Base-by-base conservation (phyloP, 1,140 invertebrate species). In the Oscheius sp. region DNA sequence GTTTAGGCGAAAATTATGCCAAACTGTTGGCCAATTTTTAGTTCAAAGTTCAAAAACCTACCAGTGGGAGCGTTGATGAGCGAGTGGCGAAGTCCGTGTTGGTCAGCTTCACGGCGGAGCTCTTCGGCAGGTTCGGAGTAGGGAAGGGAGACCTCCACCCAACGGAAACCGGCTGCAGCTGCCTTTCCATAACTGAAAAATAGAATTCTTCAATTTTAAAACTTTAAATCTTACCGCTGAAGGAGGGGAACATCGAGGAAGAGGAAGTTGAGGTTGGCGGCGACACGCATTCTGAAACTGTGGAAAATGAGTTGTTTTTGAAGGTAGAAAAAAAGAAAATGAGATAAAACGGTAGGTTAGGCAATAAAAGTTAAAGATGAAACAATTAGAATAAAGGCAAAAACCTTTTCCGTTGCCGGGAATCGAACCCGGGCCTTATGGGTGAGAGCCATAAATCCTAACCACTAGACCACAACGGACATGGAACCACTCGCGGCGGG, bases 381-480 rank as follows among this genome's bases (percentile, higher is more conserved):
- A n/a, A n/a, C n/a, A n/a, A n/a, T n/a, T n/a, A n/a, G n/a, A n/a
- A n/a, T n/a, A n/a, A n/a, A n/a, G n/a, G n/a, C n/a, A n/a, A n/a
- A n/a, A n/a, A n/a, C n/a, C n/a, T n/a, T n/a, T n/a, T n/a, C n/a
- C n/a, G 88, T 88, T 90, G 89, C 90, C 89, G 90, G 90, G 90
- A 91, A 90, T 90, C 89, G 90, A 90, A 90, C 89, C 89, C 89
- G 89, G 89, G 89, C 89, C 89, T 90, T 88, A 89, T 89, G 89
- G 89, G 90, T 90, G 90, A 90, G 88, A 90, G 89, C 90, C 90
- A 89, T 89, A 88, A 90, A 90, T 90, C 90, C 90, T 90, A 90
- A 88, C 90, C 90, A 73, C 73, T 72, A 62, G 66, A 74, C 66
- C 46, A 73, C 66, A 73, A n/a, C 15, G 63, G 34, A 65, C n/a